A percentile compares a stretch with the other conserved stretches of the same genome.
Evolutionary conservation across 2,888 invertebrate genomes (phyloP).

Genomic region (Spisula solida): DNA sequence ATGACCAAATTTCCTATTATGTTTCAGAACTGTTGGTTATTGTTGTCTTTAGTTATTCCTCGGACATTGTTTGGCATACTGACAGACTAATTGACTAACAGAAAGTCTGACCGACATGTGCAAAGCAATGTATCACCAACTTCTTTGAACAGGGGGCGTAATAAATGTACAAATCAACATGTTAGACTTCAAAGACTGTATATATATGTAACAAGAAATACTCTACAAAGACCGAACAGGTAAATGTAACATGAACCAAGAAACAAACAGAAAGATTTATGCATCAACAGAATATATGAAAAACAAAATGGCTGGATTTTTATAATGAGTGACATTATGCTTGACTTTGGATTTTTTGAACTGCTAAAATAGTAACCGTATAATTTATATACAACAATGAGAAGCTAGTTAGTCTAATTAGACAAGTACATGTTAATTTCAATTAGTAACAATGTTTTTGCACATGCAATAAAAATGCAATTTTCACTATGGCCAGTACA

Average conservation of each 20-base stretch:
- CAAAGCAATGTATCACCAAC: no score
- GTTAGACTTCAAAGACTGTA: slow-evolving; percentile 45
- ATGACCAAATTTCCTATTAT: no score
- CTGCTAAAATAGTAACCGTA: slow-evolving; percentile 27
- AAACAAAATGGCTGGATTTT: slow-evolving; percentile 41
- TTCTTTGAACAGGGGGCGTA: no score
- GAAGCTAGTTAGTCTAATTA: background rate
- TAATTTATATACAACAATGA: background rate
- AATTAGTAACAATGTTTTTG: background rate
- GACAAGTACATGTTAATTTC: background rate
- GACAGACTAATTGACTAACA: no score
- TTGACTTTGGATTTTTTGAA: slow-evolving; percentile 42
- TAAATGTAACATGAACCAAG: background rate
- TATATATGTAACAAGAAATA: slow-evolving; percentile 49
- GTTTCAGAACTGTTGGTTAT: no score
- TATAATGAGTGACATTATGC: slow-evolving; percentile 38
- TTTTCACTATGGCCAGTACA: background rate
- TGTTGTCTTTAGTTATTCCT: no score
- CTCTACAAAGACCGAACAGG: slow-evolving; percentile 31
- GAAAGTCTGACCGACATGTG: no score
- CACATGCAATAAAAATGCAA: background rate
- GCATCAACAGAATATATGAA: slow-evolving; percentile 9
- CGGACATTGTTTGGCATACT: no score
- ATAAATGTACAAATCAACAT: slow-evolving; percentile 48
- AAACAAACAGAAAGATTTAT: background rate